These are phyloP conservation scores for Sula dactylatra DNA, from an alignment of 2,113 vertebrate species.

Conservation along the genomic window DNA sequence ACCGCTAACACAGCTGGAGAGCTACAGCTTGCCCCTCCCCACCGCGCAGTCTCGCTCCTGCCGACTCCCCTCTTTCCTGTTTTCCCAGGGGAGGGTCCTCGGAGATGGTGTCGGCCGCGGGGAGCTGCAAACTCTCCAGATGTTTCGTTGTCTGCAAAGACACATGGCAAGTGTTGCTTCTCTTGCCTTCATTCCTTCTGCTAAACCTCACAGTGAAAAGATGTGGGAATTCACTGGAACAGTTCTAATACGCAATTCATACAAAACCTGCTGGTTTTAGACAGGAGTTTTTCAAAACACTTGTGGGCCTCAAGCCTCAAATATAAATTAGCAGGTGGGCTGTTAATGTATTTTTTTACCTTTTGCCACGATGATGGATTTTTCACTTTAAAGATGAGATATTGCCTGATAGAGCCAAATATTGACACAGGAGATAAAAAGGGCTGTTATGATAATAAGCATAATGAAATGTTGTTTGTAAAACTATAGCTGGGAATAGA, in stretches of 20 bases:
- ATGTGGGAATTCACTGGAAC: neutral
- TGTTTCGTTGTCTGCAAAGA: neutral
- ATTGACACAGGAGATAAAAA: slow-evolving; percentile 56
- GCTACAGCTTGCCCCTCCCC: neutral
- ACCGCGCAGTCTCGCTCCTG: rapidly evolving
- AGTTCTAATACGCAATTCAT: neutral
- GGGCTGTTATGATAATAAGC: slow-evolving; percentile 48
- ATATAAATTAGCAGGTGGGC: neutral
- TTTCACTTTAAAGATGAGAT: slow-evolving; percentile 40
- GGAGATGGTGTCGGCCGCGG: too few species aligned
- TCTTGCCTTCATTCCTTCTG: neutral
- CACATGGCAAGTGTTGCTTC: rapidly evolving
- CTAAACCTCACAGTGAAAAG: rapidly evolving
- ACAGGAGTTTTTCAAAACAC: neutral
- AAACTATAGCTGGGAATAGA: neutral
- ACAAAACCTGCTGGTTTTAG: neutral
- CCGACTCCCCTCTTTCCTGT: rapidly evolving
- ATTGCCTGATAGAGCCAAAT: slow-evolving; percentile 28
- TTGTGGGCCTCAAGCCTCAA: neutral
- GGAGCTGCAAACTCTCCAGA: neutral
- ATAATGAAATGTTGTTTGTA: slow-evolving; percentile 46
- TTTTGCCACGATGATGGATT: neutral
- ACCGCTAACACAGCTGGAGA: too few species aligned
- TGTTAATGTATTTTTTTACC: neutral
- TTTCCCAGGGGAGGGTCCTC: neutral